These are phyloP conservation scores for Nipponia nippon DNA, from an alignment of 2,113 vertebrate species.

Conservation along the genomic window DNA sequence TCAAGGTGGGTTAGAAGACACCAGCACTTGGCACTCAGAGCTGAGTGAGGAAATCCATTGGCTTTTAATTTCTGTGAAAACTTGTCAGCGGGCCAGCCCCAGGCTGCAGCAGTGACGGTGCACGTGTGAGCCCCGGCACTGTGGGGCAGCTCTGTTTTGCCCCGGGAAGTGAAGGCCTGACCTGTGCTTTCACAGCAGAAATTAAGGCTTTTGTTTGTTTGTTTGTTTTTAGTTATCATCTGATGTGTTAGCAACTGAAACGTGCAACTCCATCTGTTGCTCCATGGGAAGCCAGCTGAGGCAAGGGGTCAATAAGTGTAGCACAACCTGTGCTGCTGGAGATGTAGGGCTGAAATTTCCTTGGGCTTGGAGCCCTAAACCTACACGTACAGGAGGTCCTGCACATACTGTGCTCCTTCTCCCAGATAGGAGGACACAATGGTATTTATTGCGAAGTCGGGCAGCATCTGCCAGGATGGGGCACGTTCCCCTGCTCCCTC, in stretches of 20 bases:
- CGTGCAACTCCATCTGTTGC: not conserved
- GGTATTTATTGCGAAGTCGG: not conserved
- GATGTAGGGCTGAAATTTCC: not conserved
- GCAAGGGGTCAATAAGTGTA: not conserved
- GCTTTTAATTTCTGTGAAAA: not conserved
- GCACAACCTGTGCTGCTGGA: not conserved
- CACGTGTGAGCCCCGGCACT: accelerated
- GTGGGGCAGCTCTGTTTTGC: not conserved
- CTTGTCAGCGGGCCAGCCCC: not conserved
- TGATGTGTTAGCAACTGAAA: not conserved
- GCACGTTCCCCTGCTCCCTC: not conserved
- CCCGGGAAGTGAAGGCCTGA: not conserved
- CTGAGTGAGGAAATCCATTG: not conserved
- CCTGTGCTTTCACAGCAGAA: not conserved
- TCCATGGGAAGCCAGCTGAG: not conserved
- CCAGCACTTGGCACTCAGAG: not conserved
- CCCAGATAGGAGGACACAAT: not conserved
- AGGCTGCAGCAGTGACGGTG: not conserved
- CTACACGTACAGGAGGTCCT: not conserved
- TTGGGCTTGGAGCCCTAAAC: not conserved
- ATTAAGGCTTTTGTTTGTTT: not conserved
- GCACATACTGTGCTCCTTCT: not conserved
- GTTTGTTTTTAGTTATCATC: not conserved
- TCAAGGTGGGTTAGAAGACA: not conserved
- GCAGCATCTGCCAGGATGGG: not conserved